Evolutionary conservation across 2,113 vertebrate genomes (phyloP).

Genomic region (Sebastes fasciatus): DNA sequence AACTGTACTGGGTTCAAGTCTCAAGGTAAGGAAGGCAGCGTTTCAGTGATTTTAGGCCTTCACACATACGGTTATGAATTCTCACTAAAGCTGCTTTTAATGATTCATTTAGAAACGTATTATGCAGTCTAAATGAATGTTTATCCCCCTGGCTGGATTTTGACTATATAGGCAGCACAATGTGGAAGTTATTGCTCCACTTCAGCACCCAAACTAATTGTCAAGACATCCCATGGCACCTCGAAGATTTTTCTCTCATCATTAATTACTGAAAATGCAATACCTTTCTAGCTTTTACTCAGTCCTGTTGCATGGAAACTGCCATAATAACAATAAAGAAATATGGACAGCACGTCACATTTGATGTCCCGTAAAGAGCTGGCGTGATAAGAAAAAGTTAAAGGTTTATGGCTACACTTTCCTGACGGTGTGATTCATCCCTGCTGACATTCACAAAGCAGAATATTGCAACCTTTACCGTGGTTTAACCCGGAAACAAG

Average conservation of each 20-base stretch:
- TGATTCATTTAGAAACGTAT: not conserved
- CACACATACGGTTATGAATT: not conserved
- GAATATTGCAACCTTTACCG: not conserved
- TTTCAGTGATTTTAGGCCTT: not conserved
- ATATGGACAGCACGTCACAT: not conserved
- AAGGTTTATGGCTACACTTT: too few relatives aligned
- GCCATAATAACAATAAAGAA: not conserved
- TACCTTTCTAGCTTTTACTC: not conserved
- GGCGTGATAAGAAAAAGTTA: not conserved
- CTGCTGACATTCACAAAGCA: not conserved
- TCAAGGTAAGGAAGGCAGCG: not conserved
- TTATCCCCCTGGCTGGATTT: not conserved
- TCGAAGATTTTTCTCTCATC: not conserved
- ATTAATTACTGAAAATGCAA: not conserved
- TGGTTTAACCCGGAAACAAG: not conserved
- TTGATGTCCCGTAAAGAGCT: not conserved
- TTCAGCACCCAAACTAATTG: constrained; percentile 26
- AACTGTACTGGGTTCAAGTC: not conserved
- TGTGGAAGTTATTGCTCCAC: not conserved
- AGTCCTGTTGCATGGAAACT: not conserved
- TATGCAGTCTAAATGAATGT: not conserved
- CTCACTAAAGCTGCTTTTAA: not conserved
- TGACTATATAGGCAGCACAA: not conserved
- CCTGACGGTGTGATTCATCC: too few relatives aligned
- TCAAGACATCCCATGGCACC: not conserved